These are phyloP conservation scores for Heteronetta atricapilla DNA, from an alignment of 2,113 vertebrate species.

Conservation along the genomic window DNA sequence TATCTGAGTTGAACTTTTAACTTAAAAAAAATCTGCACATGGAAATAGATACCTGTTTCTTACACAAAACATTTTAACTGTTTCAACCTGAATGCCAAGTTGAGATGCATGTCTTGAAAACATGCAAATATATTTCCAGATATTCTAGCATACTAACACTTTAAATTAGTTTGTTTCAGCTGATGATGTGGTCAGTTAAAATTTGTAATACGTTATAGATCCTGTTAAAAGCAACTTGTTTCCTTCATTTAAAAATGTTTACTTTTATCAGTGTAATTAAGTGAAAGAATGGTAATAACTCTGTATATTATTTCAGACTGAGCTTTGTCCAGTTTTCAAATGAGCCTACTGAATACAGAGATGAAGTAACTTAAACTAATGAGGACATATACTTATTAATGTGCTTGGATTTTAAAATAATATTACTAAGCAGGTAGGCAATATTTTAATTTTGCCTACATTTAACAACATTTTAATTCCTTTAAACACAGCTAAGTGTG, in stretches of 20 bases:
- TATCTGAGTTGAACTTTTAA: not conserved
- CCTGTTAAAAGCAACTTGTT: not conserved
- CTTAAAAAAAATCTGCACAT: not conserved
- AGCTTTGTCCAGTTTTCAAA: not conserved
- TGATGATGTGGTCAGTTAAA: not conserved
- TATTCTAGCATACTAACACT: not conserved
- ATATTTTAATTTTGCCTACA: rapidly evolving
- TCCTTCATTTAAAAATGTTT: not conserved
- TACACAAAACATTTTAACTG: not conserved
- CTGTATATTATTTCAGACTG: not conserved
- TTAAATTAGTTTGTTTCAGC: not conserved
- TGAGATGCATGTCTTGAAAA: not conserved
- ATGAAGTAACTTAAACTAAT: not conserved
- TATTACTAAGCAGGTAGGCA: not conserved
- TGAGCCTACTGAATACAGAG: not conserved
- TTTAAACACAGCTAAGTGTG: not conserved
- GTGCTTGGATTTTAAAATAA: not conserved
- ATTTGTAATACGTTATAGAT: not conserved
- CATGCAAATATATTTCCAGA: not conserved
- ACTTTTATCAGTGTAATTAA: not conserved
- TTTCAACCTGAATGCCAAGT: not conserved
- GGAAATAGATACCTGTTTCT: not conserved
- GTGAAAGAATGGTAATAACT: not conserved
- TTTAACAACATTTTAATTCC: not conserved
- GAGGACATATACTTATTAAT: not conserved